A percentile compares a stretch with the other conserved stretches of the same genome.
Evolutionary conservation across 2,888 invertebrate genomes (phyloP).

Genomic region (Vanessa cardui): DNA sequence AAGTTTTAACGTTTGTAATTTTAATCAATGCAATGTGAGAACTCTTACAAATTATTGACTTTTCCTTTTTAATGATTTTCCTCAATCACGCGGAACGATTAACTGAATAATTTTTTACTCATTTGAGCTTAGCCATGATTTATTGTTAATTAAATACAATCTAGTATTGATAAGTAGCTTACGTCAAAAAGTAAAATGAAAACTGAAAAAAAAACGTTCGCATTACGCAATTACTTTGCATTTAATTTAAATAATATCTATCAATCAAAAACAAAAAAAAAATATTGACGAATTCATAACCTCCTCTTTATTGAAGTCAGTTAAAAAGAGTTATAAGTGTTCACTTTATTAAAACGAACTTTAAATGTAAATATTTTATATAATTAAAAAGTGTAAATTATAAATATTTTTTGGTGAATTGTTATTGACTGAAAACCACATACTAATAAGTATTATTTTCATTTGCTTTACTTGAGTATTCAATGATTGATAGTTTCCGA

Average conservation of each 20-base stretch:
- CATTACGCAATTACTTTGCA: not conserved
- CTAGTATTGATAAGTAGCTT: too few species aligned
- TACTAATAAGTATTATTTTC: not conserved
- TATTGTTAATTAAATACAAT: too few species aligned
- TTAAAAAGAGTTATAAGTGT: too few species aligned
- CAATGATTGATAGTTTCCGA: slow-evolving; percentile 40
- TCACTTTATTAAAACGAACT: too few species aligned
- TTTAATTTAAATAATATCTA: not conserved
- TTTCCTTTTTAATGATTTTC: not conserved
- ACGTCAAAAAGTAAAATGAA: too few species aligned
- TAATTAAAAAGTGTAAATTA: too few species aligned
- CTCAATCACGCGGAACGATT: not conserved
- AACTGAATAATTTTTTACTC: not conserved
- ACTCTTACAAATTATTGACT: not conserved
- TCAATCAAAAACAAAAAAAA: too few species aligned
- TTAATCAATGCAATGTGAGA: not conserved
- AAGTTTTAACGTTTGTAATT: not conserved
- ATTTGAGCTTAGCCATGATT: not conserved
- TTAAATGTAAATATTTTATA: too few species aligned
- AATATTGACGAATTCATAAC: too few species aligned
- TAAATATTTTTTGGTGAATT: too few species aligned
- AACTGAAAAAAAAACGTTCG: not conserved
- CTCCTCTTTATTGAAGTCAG: too few species aligned
- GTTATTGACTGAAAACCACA: too few species aligned
- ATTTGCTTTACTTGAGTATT: not conserved